phyloP scores from a whole-genome alignment of 1,140 invertebrate species.

The Cataglyphis hispanica region DNA sequence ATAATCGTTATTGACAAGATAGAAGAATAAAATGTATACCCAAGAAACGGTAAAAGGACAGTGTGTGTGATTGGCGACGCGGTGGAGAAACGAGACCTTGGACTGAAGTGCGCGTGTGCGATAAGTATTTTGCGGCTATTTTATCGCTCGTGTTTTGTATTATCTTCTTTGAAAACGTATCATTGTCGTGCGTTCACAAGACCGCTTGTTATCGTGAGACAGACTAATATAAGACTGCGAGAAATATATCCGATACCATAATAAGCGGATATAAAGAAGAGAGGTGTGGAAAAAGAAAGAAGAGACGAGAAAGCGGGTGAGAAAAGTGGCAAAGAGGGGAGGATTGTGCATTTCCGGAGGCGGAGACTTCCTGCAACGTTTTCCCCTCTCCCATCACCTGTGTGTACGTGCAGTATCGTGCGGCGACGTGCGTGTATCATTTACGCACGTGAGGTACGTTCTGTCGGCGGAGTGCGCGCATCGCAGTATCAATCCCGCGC shows the following conservation, averaged over 20 bases:
- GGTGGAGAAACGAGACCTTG: slow-evolving; percentile 9
- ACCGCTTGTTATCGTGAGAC: background rate
- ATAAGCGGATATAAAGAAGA: background rate
- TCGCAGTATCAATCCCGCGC: too few relatives aligned
- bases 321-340: slow-evolving; percentile 21
- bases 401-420: background rate
- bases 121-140: background rate
- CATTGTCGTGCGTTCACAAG: background rate
- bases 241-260: background rate
- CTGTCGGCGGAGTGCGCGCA: too few relatives aligned
- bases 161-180: background rate
- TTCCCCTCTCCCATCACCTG: background rate
- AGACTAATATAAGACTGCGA: background rate
- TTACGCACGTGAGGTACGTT: background rate
- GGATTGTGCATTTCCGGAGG: slow-evolving; percentile 35
- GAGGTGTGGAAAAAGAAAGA: background rate
- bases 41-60: background rate
- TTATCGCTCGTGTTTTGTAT: background rate
- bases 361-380: slow-evolving; percentile 30
- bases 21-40: background rate
- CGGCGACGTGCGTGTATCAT: background rate
- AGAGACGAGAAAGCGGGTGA: background rate
- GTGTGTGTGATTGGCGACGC: background rate
- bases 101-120: slow-evolving; percentile 45
- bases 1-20: background rate